Evolutionary conservation across 1,140 invertebrate species (phyloP), one percentile per base, ranked within the genome.

Genomic region (Telenomus remus): DNA sequence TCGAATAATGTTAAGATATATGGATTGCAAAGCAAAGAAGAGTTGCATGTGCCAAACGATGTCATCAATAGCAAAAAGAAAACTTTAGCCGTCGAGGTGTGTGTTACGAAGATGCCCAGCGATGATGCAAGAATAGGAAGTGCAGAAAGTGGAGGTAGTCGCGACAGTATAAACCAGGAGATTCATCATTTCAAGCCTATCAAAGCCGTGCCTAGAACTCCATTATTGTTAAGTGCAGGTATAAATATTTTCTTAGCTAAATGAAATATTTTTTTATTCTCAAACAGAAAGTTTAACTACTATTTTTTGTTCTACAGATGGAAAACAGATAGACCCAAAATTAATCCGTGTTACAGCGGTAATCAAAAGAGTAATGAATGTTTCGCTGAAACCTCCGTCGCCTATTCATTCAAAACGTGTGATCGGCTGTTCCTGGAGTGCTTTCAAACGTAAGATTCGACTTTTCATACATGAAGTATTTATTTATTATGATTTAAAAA

Each of bases 131-230:
- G 85, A 56, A 86, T 83, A 47, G 85, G 85, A 11, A 88, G 85
- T 50, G 83, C 86, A 1, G 85, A 87, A 56, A 87, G 85, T 55
- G 84, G 87, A 50, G 84, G 83, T 0, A 91, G 90, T 80, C 89
- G 89, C 50, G 90, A 91, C 66, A 91, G 89, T 64, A 89, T 91
- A 34, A 90, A 90, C 76, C 89, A 89, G 75, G 90, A 91, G 76
- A 89, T 91, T 73, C 90, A 90, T 80, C 87, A 90, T 73, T 91
- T 91, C 51, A 91, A 91, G 68, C 90, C 90, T 13, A 91, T 91
- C 42, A 89, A 89, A 74, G 86, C 88, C 19, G 87, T 89, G 72
- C 89, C 90, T 50, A 86, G 88, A 55, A 89, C 88, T 10, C 81
- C 87, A 7, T 72, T 89, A 8, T 83, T 84, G 71, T 53, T 81